Evolutionary conservation across 2,113 vertebrate species (phyloP).

Genomic region (Aepyceros melampus): DNA sequence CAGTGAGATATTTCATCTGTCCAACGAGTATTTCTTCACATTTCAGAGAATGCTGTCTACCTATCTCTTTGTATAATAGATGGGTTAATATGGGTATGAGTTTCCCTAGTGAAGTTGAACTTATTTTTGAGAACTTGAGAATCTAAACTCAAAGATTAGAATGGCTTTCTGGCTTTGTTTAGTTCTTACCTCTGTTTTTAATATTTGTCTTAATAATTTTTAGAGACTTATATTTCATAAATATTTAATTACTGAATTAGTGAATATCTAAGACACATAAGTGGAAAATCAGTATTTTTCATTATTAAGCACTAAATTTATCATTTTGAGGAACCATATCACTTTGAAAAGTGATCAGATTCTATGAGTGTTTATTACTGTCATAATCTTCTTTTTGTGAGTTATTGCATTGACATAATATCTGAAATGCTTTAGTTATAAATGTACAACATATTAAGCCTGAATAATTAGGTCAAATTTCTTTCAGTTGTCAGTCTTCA

Average conservation of each 20-base stretch:
- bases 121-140: not conserved
- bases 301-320: not conserved
- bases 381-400: not conserved
- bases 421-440: not conserved
- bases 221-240: not conserved
- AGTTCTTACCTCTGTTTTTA: not conserved
- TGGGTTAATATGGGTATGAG: not conserved
- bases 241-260: not conserved
- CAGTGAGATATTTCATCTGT: not conserved
- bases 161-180: not conserved
- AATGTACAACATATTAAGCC: not conserved
- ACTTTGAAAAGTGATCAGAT: constrained; percentile 7
- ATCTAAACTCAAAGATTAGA: not conserved
- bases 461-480: constrained; percentile 7
- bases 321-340: not conserved
- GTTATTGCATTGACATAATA: not conserved
- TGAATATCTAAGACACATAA: not conserved
- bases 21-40: not conserved
- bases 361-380: not conserved
- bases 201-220: not conserved
- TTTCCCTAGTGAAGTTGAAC: not conserved
- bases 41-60: not conserved
- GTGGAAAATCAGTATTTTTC: not conserved
- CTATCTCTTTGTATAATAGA: not conserved
- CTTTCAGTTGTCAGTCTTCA: not conserved